Evolutionary conservation across 2,888 invertebrate genomes (phyloP).

Genomic region (Ischnus inquisitorius): DNA sequence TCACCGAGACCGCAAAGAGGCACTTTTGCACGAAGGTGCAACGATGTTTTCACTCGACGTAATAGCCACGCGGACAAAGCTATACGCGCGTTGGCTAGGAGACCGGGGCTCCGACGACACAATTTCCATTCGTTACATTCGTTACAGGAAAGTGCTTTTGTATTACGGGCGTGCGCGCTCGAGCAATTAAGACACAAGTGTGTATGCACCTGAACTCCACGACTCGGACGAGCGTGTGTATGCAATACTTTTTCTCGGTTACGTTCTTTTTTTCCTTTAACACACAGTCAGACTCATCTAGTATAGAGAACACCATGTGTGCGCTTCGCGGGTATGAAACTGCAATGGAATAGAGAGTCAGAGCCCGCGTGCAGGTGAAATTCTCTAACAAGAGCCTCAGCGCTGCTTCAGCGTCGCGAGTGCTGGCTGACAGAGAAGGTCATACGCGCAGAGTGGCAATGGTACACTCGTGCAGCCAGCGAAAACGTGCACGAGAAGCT

Average conservation of each 20-base stretch:
- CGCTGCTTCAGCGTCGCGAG: not conserved
- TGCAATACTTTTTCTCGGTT: conserved; percentile 38
- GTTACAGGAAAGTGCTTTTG: conserved; percentile 76
- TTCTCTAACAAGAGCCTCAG: conserved; percentile 16
- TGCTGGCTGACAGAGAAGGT: not conserved
- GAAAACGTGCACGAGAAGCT: too few relatives aligned
- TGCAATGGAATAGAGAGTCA: conserved; percentile 1
- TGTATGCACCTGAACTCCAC: conserved; percentile 57
- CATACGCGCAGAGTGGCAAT: not conserved
- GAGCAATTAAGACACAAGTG: conserved; percentile 74
- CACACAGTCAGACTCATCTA: not conserved
- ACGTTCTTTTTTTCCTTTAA: conserved; percentile 45
- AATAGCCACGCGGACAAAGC: conserved; percentile 46
- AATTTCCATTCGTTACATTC: conserved; percentile 66
- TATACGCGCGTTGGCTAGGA: not conserved
- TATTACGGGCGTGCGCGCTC: conserved; percentile 66
- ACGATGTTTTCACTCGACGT: conserved; percentile 54
- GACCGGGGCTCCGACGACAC: conserved; percentile 23
- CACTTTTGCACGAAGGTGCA: conserved; percentile 52
- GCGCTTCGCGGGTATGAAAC: not conserved
- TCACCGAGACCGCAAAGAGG: conserved; percentile 41
- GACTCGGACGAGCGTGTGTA: not conserved
- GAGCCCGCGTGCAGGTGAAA: conserved; percentile 12
- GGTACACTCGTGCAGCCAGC: not conserved
- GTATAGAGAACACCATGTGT: not conserved